Evolutionary conservation across 2,888 invertebrate genomes (phyloP).

Genomic region (Pandemis heparana): DNA sequence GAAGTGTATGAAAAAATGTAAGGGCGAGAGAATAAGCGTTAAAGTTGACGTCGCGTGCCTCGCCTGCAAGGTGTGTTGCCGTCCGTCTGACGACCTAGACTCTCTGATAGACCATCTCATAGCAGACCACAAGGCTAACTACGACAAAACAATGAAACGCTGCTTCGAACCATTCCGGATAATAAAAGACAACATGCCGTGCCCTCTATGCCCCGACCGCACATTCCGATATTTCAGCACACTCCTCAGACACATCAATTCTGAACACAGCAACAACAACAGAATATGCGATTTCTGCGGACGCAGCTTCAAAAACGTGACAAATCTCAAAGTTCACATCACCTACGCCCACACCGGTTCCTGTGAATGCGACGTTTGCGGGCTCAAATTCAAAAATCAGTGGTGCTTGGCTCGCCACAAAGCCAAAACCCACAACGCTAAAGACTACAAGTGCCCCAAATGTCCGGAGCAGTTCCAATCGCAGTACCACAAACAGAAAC

Average conservation of each 20-base stretch:
- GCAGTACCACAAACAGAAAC: slow-evolving; percentile 81
- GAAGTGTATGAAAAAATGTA: slow-evolving; percentile 71
- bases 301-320: slow-evolving; percentile 66
- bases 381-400: slow-evolving; percentile 70
- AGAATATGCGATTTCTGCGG: slow-evolving; percentile 79
- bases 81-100: slow-evolving; percentile 61
- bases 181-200: slow-evolving; percentile 73
- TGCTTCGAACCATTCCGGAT: slow-evolving; percentile 73
- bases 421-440: slow-evolving; percentile 72
- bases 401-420: slow-evolving; percentile 73
- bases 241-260: slow-evolving; percentile 71
- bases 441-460: slow-evolving; percentile 73
- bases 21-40: slow-evolving; percentile 71
- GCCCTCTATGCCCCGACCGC: slow-evolving; percentile 65
- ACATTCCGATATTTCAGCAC: slow-evolving; percentile 73
- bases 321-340: slow-evolving; percentile 73
- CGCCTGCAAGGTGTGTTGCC: slow-evolving; percentile 67
- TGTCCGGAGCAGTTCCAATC: slow-evolving; percentile 80
- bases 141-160: slow-evolving; percentile 65
- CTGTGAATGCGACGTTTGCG: slow-evolving; percentile 70
- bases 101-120: slow-evolving; percentile 72
- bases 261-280: slow-evolving; percentile 74
- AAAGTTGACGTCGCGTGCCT: slow-evolving; percentile 71
- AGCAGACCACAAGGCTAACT: slow-evolving; percentile 66
- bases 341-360: slow-evolving; percentile 70